Conservation (phyloP, 2,113 vertebrate species). For the Sula dactylatra region DNA sequence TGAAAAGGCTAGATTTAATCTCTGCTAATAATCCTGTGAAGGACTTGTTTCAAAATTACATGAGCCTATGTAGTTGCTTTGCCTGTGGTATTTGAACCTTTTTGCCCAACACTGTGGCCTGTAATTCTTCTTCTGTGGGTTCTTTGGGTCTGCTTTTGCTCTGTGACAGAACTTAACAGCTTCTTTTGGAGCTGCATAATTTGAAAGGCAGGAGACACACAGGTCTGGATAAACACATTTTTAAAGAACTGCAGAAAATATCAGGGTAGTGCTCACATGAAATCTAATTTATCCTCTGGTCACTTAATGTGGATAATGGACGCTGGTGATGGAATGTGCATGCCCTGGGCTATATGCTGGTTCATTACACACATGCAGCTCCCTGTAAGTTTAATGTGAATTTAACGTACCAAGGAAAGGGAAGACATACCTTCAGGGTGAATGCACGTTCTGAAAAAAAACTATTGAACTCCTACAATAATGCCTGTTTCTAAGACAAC, state of each 20-base stretch:
- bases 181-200: not conserved
- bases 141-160: not conserved
- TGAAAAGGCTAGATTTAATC: not conserved
- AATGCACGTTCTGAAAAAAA: not conserved
- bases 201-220: not conserved
- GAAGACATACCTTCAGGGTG: not conserved
- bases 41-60: not conserved
- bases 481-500: not conserved
- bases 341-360: not conserved
- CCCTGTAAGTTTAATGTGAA: not conserved
- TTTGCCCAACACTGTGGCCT: not conserved
- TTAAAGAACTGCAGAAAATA: not conserved
- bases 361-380: not conserved
- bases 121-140: not conserved
- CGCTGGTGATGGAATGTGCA: rapidly evolving
- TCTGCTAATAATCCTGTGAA: not conserved
- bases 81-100: not conserved
- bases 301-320: not conserved
- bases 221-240: not conserved
- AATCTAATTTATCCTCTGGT: not conserved
- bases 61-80: not conserved
- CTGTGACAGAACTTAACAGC: not conserved
- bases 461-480: not conserved
- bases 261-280: not conserved
- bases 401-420: not conserved